These are phyloP conservation scores for Myotis lucifugus DNA, from an alignment of 2,113 vertebrate species.

Conservation along the genomic window DNA sequence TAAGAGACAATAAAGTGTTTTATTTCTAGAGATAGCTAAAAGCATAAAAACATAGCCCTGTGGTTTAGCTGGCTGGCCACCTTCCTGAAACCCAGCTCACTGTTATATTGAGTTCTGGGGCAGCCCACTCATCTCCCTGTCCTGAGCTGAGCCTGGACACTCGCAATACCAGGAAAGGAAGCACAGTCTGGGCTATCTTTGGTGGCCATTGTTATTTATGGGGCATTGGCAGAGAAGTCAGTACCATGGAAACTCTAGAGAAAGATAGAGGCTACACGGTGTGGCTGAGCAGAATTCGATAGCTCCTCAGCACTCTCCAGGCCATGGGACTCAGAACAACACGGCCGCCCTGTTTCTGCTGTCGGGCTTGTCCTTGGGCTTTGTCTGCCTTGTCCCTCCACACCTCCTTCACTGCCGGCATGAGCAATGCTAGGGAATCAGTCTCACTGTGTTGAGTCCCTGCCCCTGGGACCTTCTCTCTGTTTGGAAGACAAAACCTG, in stretches of 20 bases:
- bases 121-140: background rate
- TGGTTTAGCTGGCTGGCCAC: background rate
- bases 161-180: constrained; percentile 35
- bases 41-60: background rate
- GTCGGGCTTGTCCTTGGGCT: background rate
- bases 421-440: background rate
- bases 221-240: constrained; percentile 45
- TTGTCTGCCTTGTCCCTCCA: constrained; percentile 34
- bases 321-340: background rate
- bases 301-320: background rate
- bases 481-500: constrained; percentile 57
- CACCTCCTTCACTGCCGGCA: constrained; percentile 23
- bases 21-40: constrained; percentile 40
- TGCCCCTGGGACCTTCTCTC: constrained; percentile 58
- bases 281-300: constrained; percentile 28
- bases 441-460: background rate
- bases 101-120: background rate
- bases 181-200: background rate
- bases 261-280: background rate
- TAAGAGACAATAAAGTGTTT: constrained; percentile 33
- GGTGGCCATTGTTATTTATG: constrained; percentile 65
- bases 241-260: constrained; percentile 56
- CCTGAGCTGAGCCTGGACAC: background rate
- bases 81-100: background rate
- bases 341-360: background rate